A percentile compares a stretch with the other conserved stretches of the same genome.
These are phyloP conservation scores for Theropithecus gelada DNA, from an alignment of 2,113 vertebrate species.

Conservation along the genomic window DNA sequence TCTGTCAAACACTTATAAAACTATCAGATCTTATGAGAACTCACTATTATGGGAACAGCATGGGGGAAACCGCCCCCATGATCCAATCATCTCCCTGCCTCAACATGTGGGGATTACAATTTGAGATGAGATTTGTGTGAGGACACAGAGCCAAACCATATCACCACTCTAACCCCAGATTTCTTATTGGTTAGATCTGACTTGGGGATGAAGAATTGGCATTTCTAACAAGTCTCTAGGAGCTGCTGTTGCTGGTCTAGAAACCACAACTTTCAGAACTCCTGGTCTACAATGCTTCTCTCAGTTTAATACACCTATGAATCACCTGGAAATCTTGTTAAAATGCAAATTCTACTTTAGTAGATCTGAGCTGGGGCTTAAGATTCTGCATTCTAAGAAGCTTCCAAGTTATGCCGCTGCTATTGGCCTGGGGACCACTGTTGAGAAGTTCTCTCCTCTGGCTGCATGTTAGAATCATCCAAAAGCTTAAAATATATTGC, in stretches of 20 bases:
- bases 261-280: background rate
- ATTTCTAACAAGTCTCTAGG: background rate
- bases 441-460: background rate
- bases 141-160: too few relatives aligned
- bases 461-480: background rate
- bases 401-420: background rate
- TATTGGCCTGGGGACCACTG: background rate
- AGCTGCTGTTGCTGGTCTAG: background rate
- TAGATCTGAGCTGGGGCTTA: background rate
- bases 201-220: background rate
- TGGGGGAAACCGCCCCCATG: too few relatives aligned
- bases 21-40: too few relatives aligned
- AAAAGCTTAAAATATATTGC: background rate
- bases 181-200: background rate
- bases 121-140: too few relatives aligned
- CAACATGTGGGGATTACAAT: too few relatives aligned
- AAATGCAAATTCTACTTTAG: background rate
- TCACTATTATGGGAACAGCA: too few relatives aligned
- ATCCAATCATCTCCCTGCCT: too few relatives aligned
- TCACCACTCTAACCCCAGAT: background rate
- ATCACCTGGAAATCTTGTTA: background rate
- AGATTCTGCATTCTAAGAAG: background rate
- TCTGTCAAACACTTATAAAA: too few relatives aligned
- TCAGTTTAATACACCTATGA: background rate
- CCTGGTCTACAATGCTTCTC: background rate